Evolutionary conservation across 2,797 vertebrate species (phyloP).

Genomic region (Oceanodroma leucorhoa): DNA sequence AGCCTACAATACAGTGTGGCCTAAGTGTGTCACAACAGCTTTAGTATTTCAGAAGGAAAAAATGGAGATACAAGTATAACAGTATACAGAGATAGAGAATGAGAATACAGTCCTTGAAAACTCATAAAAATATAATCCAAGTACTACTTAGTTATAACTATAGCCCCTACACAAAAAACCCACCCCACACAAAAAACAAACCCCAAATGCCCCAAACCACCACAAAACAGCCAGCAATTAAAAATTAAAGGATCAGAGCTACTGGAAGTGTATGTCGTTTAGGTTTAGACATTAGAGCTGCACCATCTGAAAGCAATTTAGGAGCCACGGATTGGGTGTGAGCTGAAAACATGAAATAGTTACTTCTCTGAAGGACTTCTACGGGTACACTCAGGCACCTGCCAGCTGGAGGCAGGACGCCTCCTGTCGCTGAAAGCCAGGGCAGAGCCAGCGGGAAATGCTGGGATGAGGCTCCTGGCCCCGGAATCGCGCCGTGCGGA

Average conservation of each 20-base stretch:
- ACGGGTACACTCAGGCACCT: accelerated
- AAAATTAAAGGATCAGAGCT: too few species aligned
- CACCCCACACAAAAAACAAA: accelerated
- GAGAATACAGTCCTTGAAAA: background rate
- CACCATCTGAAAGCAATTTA: accelerated
- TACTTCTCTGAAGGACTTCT: too few species aligned
- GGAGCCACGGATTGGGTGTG: background rate
- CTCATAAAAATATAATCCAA: background rate
- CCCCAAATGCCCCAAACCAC: too few species aligned
- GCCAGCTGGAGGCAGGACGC: background rate
- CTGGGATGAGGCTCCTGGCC: background rate
- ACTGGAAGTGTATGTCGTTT: accelerated
- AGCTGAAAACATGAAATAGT: accelerated
- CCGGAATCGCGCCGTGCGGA: background rate
- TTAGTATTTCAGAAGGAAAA: background rate
- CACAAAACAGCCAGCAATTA: too few species aligned
- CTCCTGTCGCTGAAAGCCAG: accelerated
- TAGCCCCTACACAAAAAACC: background rate
- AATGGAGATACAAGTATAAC: too few species aligned
- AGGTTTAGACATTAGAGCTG: background rate
- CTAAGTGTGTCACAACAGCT: background rate
- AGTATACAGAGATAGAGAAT: too few species aligned
- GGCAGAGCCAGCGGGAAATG: background rate
- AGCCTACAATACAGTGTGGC: accelerated
- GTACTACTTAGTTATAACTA: too few species aligned